Percentiles rank a stretch among this genome's conserved stretches.
Evolutionary conservation across 2,888 invertebrate genomes (phyloP).

Genomic region (Mythimna ferrago): DNA sequence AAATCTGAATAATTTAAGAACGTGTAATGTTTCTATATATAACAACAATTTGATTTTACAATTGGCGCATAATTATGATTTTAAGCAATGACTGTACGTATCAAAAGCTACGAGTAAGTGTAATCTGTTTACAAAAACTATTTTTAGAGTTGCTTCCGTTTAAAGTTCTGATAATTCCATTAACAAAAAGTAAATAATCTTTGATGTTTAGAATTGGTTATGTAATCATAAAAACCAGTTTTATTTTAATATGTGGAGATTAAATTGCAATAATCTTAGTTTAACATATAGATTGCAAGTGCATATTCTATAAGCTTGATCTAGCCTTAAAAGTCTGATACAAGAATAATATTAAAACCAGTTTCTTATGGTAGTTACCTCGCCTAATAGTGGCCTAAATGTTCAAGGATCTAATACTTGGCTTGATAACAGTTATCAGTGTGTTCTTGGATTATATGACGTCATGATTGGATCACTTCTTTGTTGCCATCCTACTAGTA

Average conservation of each 20-base stretch:
- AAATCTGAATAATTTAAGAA: neutral
- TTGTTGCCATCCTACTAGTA: neutral
- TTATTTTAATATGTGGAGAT: neutral
- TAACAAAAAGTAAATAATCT: constrained; percentile 1
- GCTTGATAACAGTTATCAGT: constrained; percentile 55
- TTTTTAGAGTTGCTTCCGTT: neutral
- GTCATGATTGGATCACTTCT: constrained; percentile 36
- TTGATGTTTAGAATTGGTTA: neutral
- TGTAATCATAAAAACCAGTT: constrained; percentile 10
- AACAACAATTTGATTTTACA: neutral
- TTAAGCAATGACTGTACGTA: neutral
- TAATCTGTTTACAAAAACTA: constrained; percentile 1
- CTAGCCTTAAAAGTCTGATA: constrained; percentile 23
- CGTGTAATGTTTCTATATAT: neutral
- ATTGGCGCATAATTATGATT: neutral
- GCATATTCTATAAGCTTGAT: constrained; percentile 38
- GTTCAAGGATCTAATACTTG: constrained; percentile 57
- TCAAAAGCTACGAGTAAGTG: constrained; percentile 16
- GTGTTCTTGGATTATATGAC: constrained; percentile 52
- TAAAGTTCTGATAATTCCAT: neutral
- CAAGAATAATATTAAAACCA: constrained; percentile 57
- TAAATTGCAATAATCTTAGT: constrained; percentile 21
- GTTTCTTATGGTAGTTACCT: constrained; percentile 41
- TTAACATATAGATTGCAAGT: constrained; percentile 33
- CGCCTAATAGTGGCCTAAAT: constrained; percentile 56